A percentile compares a stretch with the other conserved stretches of the same genome.
These are phyloP conservation scores for Spondyliosoma cantharus DNA, from an alignment of 2,797 vertebrate species.

Conservation along the genomic window DNA sequence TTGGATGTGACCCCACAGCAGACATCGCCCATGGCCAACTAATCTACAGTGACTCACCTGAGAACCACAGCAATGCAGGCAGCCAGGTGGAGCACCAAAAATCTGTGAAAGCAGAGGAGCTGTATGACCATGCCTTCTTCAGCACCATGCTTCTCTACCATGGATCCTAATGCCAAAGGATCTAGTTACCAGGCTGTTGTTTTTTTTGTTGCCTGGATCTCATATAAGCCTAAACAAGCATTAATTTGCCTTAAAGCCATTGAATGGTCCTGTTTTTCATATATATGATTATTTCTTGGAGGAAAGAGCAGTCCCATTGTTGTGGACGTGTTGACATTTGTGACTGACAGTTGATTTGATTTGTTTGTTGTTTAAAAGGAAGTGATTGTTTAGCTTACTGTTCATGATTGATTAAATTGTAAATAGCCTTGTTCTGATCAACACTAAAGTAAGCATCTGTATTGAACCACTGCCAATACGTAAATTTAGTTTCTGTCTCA, in stretches of 20 bases:
- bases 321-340: conserved; percentile 26
- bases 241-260: conserved; percentile 74
- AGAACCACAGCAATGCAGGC: conserved; percentile 86
- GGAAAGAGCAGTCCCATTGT: conserved; percentile 41
- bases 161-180: conserved; percentile 85
- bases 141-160: conserved; percentile 93
- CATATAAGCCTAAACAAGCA: conserved; percentile 43
- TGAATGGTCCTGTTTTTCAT: conserved; percentile 40
- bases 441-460: conserved; percentile 43
- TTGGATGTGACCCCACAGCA: conserved; percentile 81
- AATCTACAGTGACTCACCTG: conserved; percentile 87
- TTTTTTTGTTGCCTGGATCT: conserved; percentile 37
- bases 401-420: conserved; percentile 34
- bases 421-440: conserved; percentile 40
- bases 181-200: not conserved
- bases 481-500: conserved; percentile 38
- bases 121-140: conserved; percentile 88
- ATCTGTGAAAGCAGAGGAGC: conserved; percentile 88
- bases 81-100: conserved; percentile 92
- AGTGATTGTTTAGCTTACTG: conserved; percentile 25
- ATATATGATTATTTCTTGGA: conserved; percentile 30
- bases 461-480: conserved; percentile 56
- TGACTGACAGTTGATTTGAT: conserved; percentile 24
- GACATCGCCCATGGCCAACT: conserved; percentile 82
- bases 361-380: conserved; percentile 46